Evolutionary conservation across 2,888 invertebrate species (phyloP).

Genomic region (Drosophila pegasa): DNA sequence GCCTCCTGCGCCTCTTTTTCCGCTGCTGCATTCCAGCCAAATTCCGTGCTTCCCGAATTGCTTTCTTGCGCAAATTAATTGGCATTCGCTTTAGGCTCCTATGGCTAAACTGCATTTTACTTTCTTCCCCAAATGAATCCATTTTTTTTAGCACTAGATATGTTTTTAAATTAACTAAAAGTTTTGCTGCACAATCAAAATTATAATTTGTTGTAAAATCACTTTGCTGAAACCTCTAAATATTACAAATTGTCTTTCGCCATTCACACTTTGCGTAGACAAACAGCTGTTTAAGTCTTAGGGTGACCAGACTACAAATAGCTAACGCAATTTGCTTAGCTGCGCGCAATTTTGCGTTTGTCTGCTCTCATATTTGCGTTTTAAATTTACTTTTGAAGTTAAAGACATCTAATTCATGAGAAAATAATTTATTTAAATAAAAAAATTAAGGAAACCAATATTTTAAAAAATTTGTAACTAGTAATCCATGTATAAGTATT

Average conservation of each 20-base stretch:
- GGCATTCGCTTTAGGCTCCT: conserved; percentile 56
- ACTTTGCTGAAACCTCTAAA: neutral
- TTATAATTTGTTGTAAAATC: neutral
- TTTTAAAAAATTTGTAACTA: neutral
- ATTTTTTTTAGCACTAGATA: neutral
- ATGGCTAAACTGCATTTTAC: conserved; percentile 1
- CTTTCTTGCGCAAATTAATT: conserved; percentile 67
- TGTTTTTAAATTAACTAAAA: neutral
- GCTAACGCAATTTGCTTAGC: neutral
- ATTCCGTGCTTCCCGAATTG: conserved; percentile 70
- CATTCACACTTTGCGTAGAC: conserved; percentile 14
- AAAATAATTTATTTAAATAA: too few species aligned
- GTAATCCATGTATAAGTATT: neutral
- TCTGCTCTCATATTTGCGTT: conserved; percentile 12
- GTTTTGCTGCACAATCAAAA: neutral
- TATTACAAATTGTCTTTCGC: neutral
- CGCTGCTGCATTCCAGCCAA: conserved; percentile 24
- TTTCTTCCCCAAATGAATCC: conserved; percentile 15
- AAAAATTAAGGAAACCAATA: too few species aligned
- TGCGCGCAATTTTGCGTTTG: neutral
- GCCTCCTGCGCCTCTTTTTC: neutral
- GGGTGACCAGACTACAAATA: conserved; percentile 21
- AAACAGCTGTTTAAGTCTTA: conserved; percentile 18
- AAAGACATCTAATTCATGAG: too few species aligned
- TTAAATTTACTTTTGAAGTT: conserved; percentile 1